Base-by-base conservation (phyloP, 1,140 invertebrate genomes). In the Cyclina sinensis region DNA sequence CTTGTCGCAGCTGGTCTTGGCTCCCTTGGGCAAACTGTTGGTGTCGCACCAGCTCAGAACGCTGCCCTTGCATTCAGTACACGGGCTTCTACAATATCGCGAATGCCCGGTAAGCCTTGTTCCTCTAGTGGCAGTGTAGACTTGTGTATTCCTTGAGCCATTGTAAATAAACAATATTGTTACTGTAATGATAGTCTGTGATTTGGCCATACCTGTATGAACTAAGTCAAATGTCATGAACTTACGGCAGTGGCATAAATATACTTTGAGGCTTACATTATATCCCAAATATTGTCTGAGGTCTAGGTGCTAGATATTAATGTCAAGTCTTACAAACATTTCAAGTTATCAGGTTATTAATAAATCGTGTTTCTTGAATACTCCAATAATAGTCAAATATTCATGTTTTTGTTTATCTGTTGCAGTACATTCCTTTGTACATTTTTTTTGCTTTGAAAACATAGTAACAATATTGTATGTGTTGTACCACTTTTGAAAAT, bases 1-100 rank as follows among this genome's bases (percentile, higher is more conserved):
- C 59, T 54, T 24, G 43, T 70, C 30, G n/a, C 62, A 70, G 82
- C 82, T 43, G 62, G 82, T n/a, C 65, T 84, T 11, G 82, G 82
- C 48, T 70, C 62, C 18, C 16, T 73, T 1, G 30, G 62, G 39
- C 48, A 43, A 16, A 70, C 65, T 5, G 27, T 84, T 35, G 68
- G 82, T 32, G 18, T 84, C 24, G 35, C 62, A 39, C 82, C 82
- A n/a, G 65, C 65, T 37, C 82, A 84, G 32, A 84, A 73, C 32
- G 82, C 82, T 32, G 68, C 82, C 16, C 62, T 84, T 30, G 46
- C 82, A 30, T 70, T 84, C 39, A 51, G 39, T 70, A 37, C 82
- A 37, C 82, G 82, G 82, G 82, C 82, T 24, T 54, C 82, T 14
- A 39, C 82, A 11, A 32, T 84, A 5, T 84, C 82, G 0, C 65